Percentiles rank a stretch among this genome's conserved stretches.
Evolutionary conservation across 2,113 vertebrate species (phyloP).

Genomic region (human (Homo sapiens)): DNA sequence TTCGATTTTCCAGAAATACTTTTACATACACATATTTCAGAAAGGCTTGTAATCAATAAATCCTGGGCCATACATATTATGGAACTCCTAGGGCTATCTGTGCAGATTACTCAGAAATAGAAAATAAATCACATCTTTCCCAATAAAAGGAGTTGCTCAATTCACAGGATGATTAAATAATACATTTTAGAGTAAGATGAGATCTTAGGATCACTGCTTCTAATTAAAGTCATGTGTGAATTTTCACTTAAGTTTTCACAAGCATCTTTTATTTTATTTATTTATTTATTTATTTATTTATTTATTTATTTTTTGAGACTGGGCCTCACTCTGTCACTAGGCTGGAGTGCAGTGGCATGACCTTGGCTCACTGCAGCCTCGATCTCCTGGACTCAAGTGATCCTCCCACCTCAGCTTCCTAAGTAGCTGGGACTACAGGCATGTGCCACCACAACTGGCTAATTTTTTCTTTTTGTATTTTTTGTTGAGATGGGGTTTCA

Average conservation of each 20-base stretch:
- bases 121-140: slow-evolving; percentile 7
- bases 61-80: background rate
- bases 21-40: background rate
- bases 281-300: too few species aligned
- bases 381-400: too few species aligned
- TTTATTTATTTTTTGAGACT: too few species aligned
- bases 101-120: slow-evolving; percentile 29
- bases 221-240: background rate
- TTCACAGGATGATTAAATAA: slow-evolving; percentile 9
- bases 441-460: too few species aligned
- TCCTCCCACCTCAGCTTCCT: too few species aligned
- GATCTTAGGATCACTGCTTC: background rate
- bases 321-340: too few species aligned
- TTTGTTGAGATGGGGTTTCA: too few species aligned
- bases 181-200: background rate
- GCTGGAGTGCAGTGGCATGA: too few species aligned
- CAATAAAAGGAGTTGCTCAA: slow-evolving; percentile 6
- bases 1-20: slow-evolving; percentile 33
- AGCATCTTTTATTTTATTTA: background rate
- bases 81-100: background rate
- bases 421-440: too few species aligned
- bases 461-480: too few species aligned
- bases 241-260: slow-evolving; percentile 16
- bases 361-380: too few species aligned
- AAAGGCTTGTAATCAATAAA: background rate